Base-by-base conservation (phyloP, 2,888 invertebrate species). In the Andricus curvator region DNA sequence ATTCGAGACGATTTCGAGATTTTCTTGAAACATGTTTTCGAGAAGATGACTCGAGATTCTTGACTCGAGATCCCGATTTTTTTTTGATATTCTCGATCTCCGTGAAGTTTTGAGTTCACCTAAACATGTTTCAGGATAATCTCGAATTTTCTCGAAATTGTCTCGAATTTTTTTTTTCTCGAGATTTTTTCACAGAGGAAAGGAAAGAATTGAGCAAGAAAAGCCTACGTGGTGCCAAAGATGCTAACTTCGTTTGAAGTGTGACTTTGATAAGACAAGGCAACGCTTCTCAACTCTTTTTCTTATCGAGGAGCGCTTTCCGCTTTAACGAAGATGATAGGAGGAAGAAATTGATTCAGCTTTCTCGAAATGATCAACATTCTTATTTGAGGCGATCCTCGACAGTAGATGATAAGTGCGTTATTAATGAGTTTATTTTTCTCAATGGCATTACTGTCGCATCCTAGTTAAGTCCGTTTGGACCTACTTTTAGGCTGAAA, bases 341-440 rank as follows among this genome's bases (percentile, higher is more conserved):
- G 20, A 29, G 29, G 9, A 20, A 20, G 25, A 74, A 74, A 74
- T 74, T 56, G 51, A 74, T 74, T n/a, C n/a, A 25, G 22, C 33
- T 56, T 56, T 29, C 51, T 20, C 11, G 56, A 56, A 74, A 33
- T 33, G 51, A 70, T 51, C 29, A 70, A 51, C 44, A 68, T 29
- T 70, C 17, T 33, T 33, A 33, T 51, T 17, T 48, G 17, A 15
- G 6, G 33, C 11, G 74, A 74, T 33, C 51, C 51, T 29, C 29
- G 15, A 8, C 25, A 70, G 20, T 20, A 20, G n/a, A 56, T 74
- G 70, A 74, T 74, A 74, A 74, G 74, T 48, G 29, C 15, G 29
- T 51, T 70, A 70, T 70, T 70, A 70, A 70, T 74, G 74, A 74
- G 20, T 51, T 56, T 74, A 74, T 74, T 56, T 74, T 56, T 33